A percentile compares a stretch with the other conserved stretches of the same genome.
Conservation (phyloP, 2,888 invertebrate species). For the Esperia sulphurella region DNA sequence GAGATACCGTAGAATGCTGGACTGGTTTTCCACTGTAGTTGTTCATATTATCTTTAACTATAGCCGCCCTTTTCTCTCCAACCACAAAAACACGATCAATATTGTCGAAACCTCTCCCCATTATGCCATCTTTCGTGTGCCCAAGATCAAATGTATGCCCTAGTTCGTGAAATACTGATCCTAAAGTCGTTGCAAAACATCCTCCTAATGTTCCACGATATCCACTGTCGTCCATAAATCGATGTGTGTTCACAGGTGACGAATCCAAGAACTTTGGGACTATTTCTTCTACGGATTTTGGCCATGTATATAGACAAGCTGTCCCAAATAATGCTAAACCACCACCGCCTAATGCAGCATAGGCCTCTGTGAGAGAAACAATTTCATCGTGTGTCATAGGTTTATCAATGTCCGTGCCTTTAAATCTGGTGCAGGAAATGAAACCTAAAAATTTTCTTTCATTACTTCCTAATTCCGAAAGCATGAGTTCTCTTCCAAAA, state of each 20-base stretch:
- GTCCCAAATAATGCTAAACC: conserved; percentile 95
- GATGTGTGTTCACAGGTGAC: conserved; percentile 83
- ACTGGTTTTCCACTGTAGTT: conserved; percentile 80
- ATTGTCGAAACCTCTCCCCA: conserved; percentile 94
- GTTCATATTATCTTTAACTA: conserved; percentile 76
- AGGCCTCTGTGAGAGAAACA: conserved; percentile 84
- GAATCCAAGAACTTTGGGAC: conserved; percentile 69
- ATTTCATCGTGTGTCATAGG: conserved; percentile 85
- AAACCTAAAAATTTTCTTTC: conserved; percentile 93
- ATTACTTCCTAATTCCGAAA: conserved; percentile 80
- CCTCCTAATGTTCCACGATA: conserved; percentile 92
- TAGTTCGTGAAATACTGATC: conserved; percentile 95
- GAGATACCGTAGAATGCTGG: conserved; percentile 80
- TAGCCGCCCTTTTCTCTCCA: conserved; percentile 68
- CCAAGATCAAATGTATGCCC: conserved; percentile 97
- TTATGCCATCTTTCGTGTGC: conserved; percentile 93
- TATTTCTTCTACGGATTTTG: conserved; percentile 84
- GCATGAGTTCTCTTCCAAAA: conserved; percentile 91
- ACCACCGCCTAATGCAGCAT: conserved; percentile 95
- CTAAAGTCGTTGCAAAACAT: conserved; percentile 93
- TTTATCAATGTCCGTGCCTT: conserved; percentile 80
- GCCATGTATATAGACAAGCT: conserved; percentile 95
- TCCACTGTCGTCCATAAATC: conserved; percentile 94
- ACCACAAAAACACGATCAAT: conserved; percentile 88
- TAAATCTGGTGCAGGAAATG: conserved; percentile 90